These are phyloP conservation scores for Athalia circularis DNA, from an alignment of 2,888 invertebrate species.

Conservation along the genomic window DNA sequence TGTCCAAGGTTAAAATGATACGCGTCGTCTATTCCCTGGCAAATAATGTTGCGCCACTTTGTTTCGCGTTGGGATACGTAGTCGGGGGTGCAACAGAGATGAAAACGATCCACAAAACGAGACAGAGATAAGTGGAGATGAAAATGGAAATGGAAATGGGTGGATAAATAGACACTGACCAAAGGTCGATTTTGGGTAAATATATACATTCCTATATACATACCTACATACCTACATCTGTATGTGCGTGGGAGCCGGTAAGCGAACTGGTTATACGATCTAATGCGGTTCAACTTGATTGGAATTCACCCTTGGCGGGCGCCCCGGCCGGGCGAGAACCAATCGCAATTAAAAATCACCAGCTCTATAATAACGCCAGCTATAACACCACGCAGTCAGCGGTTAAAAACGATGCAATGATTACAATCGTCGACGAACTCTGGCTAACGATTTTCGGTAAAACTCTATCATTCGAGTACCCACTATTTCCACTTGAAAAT, in stretches of 20 bases:
- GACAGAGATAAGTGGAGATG: too few relatives aligned
- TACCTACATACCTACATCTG: too few relatives aligned
- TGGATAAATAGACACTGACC: slow-evolving; percentile 9
- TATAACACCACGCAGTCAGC: too few relatives aligned
- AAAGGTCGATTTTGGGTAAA: slow-evolving; percentile 20
- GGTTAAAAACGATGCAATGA: too few relatives aligned
- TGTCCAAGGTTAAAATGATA: not conserved
- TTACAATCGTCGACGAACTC: too few relatives aligned
- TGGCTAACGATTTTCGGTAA: too few relatives aligned
- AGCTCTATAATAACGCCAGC: not conserved
- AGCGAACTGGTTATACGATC: not conserved
- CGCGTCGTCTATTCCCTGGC: slow-evolving; percentile 9
- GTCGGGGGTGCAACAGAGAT: not conserved
- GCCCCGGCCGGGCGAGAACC: not conserved
- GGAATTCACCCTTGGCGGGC: not conserved
- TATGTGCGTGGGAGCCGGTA: not conserved
- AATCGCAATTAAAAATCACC: not conserved
- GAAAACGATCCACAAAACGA: too few relatives aligned
- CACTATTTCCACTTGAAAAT: too few relatives aligned
- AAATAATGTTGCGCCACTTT: slow-evolving; percentile 20
- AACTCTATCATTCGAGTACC: too few relatives aligned
- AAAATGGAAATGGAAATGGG: too few relatives aligned
- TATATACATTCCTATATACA: too few relatives aligned
- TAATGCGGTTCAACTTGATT: slow-evolving; percentile 25
- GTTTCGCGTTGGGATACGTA: not conserved